Evolutionary conservation across 2,888 invertebrate species (phyloP), one percentile per base, ranked within the genome.

Genomic region (Idaea biselata): DNA sequence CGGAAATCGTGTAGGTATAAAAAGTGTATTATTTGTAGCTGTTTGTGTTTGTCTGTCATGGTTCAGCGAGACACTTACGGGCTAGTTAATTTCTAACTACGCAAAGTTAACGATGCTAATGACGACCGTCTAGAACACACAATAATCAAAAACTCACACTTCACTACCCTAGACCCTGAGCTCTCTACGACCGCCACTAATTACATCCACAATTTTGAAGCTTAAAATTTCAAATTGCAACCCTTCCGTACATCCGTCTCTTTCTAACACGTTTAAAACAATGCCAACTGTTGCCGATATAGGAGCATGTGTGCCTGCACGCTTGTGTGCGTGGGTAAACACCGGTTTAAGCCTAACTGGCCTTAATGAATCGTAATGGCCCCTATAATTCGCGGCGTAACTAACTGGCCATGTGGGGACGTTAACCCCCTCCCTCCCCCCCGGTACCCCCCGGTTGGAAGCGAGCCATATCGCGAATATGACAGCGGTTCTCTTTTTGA

Each of bases 301-400:
- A 67, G 65, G 70, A 72, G 71, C 68, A 73, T 81, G 83, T 80
- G 79, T 63, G 75, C 65, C 66, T 61, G 58, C 68, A 71, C 58
- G 68, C 65, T 18, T 71, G 91, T 91, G 89, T 90, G 91, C 80
- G 90, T 91, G 88, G 78, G 92, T 89, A 93, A 93, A 93, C 91
- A 93, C 91, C 90, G 87, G 90, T 91, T 93, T 91, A 93, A 93
- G 92, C 93, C 92, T 93, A 93, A 93, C 93, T 91, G 93, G 92
- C 93, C 91, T 93, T 93, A 93, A 93, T 93, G 93, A 93, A 93
- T 93, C 93, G 93, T 93, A 93, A 93, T 93, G 93, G 93, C 91
- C 93, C 91, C 93, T 93, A 93, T 93, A 93, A 93, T 93, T 93
- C 92, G 93, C 91, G 91, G 92, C 92, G 92, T 92, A 93, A 93